Percentiles rank a stretch among this genome's conserved stretches.
Conservation (phyloP, 2,797 vertebrate species). For the Hemitrygon akajei region DNA sequence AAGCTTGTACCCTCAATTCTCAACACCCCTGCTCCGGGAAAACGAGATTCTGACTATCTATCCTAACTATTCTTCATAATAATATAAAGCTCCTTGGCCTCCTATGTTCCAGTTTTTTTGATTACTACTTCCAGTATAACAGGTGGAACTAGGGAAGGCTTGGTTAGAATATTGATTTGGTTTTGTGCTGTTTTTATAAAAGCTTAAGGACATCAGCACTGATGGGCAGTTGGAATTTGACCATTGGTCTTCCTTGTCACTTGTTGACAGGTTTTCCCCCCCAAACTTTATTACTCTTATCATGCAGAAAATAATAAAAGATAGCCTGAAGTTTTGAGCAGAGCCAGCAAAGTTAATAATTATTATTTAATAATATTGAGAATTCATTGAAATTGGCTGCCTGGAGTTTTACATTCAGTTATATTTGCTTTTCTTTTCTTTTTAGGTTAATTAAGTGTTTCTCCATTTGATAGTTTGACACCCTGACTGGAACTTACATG, state of each 20-base stretch:
- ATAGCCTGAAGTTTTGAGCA: not conserved
- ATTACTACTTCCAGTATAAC: not conserved
- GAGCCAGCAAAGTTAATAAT: not conserved
- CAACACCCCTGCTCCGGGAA: too few relatives aligned
- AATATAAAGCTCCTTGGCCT: too few relatives aligned
- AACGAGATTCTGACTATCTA: too few relatives aligned
- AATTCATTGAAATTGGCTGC: not conserved
- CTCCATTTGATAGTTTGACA: not conserved
- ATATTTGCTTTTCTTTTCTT: not conserved
- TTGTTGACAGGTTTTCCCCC: not conserved
- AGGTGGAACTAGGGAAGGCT: not conserved
- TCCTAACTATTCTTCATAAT: too few relatives aligned
- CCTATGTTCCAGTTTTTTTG: not conserved
- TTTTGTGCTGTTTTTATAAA: not conserved
- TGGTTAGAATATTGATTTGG: not conserved
- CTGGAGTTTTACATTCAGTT: not conserved
- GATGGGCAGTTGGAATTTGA: not conserved
- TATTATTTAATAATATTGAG: not conserved
- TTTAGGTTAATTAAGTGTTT: not conserved
- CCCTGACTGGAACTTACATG: not conserved
- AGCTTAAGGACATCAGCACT: not conserved
- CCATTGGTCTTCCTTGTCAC: not conserved
- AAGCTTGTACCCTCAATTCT: too few relatives aligned
- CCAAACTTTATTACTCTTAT: slow-evolving; percentile 18
- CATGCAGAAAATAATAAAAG: not conserved